phyloP scores from a whole-genome alignment of 1,140 invertebrate species.

The Helicoverpa zea region DNA sequence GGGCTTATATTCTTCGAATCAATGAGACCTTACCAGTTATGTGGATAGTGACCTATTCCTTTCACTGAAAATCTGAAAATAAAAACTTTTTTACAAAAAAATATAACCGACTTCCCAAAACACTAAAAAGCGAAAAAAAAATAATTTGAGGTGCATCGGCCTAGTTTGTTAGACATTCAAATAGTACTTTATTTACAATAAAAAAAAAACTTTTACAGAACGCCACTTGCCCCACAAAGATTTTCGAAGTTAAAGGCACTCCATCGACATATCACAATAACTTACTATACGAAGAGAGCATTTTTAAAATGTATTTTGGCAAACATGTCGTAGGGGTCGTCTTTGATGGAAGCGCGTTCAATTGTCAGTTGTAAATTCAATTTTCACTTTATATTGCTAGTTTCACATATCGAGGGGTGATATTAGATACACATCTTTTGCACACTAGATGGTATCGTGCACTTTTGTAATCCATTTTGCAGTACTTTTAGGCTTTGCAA shows the following conservation, averaged over 20 bases:
- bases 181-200: no score
- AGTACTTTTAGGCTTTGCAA: neutral
- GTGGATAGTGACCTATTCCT: no score
- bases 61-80: no score
- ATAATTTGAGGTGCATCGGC: neutral
- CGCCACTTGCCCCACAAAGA: neutral
- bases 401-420: conserved; percentile 69
- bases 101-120: no score
- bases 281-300: conserved; percentile 65
- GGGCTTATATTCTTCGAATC: no score
- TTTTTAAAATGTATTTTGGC: conserved; percentile 80
- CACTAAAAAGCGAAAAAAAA: no score
- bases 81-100: no score
- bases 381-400: conserved; percentile 82
- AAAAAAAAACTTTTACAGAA: neutral
- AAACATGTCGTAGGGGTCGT: conserved; percentile 79
- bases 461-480: no score
- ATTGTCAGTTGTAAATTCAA: conserved; percentile 84
- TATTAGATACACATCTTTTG: conserved; percentile 43
- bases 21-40: no score
- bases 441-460: neutral
- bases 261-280: conserved; percentile 41
- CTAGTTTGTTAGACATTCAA: no score
- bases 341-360: conserved; percentile 81
- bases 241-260: conserved; percentile 10